These are phyloP conservation scores for Rotaria magnacalcarata DNA, from an alignment of 2,888 invertebrate species.

Conservation along the genomic window DNA sequence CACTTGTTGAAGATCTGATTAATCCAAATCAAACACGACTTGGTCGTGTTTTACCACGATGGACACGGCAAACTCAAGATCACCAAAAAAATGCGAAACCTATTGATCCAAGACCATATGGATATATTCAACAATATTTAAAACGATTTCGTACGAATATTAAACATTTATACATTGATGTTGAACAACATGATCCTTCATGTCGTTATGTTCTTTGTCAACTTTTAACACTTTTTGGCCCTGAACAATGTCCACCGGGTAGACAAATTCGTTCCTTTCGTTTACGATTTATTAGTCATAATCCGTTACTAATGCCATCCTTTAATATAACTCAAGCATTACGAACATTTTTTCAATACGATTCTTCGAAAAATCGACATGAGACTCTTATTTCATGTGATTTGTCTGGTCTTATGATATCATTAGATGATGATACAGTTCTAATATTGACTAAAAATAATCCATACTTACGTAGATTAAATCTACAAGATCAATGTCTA, in stretches of 20 bases:
- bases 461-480: slow-evolving; percentile 20
- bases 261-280: slow-evolving; percentile 9
- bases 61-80: background rate
- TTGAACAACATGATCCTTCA: slow-evolving; percentile 22
- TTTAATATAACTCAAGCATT: background rate
- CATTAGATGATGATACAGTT: slow-evolving; percentile 21
- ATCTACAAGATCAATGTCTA: slow-evolving; percentile 35
- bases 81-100: background rate
- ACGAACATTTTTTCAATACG: slow-evolving; percentile 12
- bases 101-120: background rate
- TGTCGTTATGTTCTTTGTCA: slow-evolving; percentile 4
- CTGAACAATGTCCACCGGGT: background rate
- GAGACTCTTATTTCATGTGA: background rate
- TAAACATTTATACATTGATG: slow-evolving; percentile 29
- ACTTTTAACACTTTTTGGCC: background rate
- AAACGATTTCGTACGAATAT: background rate
- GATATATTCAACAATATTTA: background rate
- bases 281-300: background rate
- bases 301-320: background rate
- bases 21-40: background rate
- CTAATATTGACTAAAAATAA: background rate
- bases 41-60: slow-evolving; percentile 20
- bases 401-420: background rate
- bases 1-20: background rate
- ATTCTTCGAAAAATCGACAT: background rate